A percentile compares a stretch with the other conserved stretches of the same genome.
phyloP scores from a whole-genome alignment of 2,888 invertebrate species.

The Drosophila rubida region DNA sequence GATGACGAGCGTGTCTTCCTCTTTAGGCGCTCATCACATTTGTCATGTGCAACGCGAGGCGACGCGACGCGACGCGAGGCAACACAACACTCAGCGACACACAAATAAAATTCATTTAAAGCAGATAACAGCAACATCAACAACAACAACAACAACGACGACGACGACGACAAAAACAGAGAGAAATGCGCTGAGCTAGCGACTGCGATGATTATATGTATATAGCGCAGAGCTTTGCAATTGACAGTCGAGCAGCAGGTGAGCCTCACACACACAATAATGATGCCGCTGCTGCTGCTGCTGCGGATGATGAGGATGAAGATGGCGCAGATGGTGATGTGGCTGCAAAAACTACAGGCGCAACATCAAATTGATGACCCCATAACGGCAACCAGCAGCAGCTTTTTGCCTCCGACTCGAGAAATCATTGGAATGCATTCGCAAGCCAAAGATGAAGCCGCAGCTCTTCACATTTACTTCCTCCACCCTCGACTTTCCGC shows the following conservation, averaged over 20 bases:
- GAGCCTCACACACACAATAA: not conserved
- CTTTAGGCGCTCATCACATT: slow-evolving; percentile 60
- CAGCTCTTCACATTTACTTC: not conserved
- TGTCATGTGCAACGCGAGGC: slow-evolving; percentile 51
- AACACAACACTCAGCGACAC: slow-evolving; percentile 10
- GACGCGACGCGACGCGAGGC: not conserved
- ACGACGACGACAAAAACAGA: not conserved
- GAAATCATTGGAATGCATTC: slow-evolving; percentile 9
- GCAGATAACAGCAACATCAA: slow-evolving; percentile 26
- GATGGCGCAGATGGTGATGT: not conserved
- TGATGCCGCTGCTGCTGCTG: not conserved
- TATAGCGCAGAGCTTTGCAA: slow-evolving; percentile 10
- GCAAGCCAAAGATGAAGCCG: not conserved
- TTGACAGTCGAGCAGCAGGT: slow-evolving; percentile 27
- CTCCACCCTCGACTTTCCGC: too few species aligned
- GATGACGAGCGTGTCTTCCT: slow-evolving; percentile 39
- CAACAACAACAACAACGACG: too few species aligned
- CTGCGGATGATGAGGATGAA: not conserved
- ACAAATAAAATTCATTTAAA: slow-evolving; percentile 55
- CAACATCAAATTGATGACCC: slow-evolving; percentile 5
- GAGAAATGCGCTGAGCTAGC: slow-evolving; percentile 31
- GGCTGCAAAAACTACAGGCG: not conserved
- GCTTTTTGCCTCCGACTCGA: not conserved
- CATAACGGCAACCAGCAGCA: slow-evolving; percentile 1
- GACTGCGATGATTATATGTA: slow-evolving; percentile 27